phyloP scores from a whole-genome alignment of 2,888 invertebrate genomes.

The Leptogaster cylindrica region DNA sequence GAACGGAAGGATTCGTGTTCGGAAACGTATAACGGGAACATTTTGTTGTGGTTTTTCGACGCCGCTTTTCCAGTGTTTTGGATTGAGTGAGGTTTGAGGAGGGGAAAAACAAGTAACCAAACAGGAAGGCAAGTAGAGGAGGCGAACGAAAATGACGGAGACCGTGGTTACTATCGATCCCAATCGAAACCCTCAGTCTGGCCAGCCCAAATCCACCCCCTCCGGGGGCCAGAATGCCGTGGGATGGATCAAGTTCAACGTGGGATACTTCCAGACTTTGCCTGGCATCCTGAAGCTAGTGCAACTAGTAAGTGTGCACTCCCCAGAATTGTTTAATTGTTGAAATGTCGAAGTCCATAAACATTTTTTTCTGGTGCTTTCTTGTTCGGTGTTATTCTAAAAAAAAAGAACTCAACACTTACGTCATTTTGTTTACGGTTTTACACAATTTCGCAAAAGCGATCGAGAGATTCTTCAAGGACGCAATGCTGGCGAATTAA shows the following conservation, averaged over 20 bases:
- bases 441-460: not conserved
- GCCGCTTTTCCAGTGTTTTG: not conserved
- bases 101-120: not conserved
- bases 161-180: conserved; percentile 78
- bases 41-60: not conserved
- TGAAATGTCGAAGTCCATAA: no score
- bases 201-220: conserved; percentile 55
- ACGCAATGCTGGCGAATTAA: not conserved
- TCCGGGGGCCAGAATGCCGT: conserved; percentile 62
- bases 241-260: conserved; percentile 77
- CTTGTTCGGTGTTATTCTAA: conserved; percentile 7
- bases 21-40: not conserved
- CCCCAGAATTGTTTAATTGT: no score
- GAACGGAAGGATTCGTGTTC: not conserved
- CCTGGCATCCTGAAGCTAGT: conserved; percentile 83
- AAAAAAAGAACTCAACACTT: no score
- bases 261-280: conserved; percentile 79
- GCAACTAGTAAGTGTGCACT: conserved; percentile 73
- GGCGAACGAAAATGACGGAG: conserved; percentile 73
- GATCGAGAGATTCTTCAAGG: conserved; percentile 5
- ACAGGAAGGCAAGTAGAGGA: not conserved
- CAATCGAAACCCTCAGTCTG: conserved; percentile 64
- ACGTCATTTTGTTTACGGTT: conserved; percentile 25
- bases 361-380: not conserved
- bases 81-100: not conserved